phyloP scores from a whole-genome alignment of 2,888 invertebrate species.

The Penaeus monodon region DNA sequence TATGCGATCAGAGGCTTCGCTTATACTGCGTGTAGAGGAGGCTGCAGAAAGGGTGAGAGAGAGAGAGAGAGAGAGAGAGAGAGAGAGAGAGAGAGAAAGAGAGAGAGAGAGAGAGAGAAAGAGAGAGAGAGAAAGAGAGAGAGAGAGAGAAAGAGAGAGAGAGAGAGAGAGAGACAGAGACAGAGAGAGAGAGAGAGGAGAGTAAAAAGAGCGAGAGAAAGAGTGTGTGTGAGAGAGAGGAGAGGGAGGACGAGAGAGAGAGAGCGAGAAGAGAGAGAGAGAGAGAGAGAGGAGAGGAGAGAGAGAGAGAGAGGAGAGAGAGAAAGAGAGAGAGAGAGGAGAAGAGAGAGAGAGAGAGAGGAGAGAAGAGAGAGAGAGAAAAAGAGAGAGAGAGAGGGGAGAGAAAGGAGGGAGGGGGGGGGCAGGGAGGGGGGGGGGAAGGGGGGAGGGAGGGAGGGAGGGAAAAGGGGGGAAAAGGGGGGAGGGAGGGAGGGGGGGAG shows the following conservation, averaged over 20 bases:
- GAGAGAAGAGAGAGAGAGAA: too few species aligned
- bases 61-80: neutral
- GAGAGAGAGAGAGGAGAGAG: neutral
- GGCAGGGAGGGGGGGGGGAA: too few species aligned
- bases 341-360: neutral
- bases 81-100: neutral
- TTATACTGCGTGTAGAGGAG: too few species aligned
- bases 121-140: neutral
- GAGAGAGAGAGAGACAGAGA: too few species aligned
- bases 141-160: neutral
- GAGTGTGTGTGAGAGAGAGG: neutral
- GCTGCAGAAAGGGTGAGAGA: neutral
- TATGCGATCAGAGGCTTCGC: too few species aligned
- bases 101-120: slow-evolving; percentile 13
- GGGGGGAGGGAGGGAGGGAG: too few species aligned
- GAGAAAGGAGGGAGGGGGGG: too few species aligned
- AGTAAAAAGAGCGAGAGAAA: too few species aligned
- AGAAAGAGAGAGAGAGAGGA: neutral
- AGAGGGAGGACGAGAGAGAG: neutral
- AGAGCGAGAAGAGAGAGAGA: neutral
- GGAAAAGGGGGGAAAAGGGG: too few species aligned
- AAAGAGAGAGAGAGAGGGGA: too few species aligned
- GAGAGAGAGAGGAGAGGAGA: neutral
- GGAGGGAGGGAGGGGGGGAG: too few species aligned
- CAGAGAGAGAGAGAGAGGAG: too few species aligned